Conservation (phyloP, 2,113 vertebrate genomes). For the Cichladusa arquata region DNA sequence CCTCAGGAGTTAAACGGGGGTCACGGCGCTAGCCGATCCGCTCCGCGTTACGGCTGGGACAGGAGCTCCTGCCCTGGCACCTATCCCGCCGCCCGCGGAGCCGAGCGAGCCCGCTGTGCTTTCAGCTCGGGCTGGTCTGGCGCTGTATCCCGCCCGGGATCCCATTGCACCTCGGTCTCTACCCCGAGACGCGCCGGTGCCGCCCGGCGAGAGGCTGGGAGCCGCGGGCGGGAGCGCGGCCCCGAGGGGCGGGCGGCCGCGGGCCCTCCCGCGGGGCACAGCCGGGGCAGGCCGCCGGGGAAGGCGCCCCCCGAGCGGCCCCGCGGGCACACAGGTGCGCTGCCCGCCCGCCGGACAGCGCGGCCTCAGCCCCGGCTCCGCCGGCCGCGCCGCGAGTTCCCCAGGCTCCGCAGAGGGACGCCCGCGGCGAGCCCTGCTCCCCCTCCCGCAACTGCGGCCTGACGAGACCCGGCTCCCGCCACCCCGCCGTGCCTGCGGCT, state of each 20-base stretch:
- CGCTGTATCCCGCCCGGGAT: not conserved
- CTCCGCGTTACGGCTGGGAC: not conserved
- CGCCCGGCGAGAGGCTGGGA: not conserved
- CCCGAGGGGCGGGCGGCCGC: not conserved
- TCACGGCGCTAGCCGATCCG: not conserved
- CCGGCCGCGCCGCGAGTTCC: not conserved
- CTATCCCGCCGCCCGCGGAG: not conserved
- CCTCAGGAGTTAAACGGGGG: not conserved
- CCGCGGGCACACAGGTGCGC: constrained; percentile 5
- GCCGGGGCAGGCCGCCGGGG: not conserved
- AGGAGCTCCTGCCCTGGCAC: not conserved
- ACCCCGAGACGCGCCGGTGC: fast-evolving
- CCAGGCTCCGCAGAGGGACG: not conserved
- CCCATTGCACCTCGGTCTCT: fast-evolving
- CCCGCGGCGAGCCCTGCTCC: not conserved
- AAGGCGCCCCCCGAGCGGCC: not conserved
- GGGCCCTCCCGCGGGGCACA: not conserved
- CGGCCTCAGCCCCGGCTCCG: not conserved
- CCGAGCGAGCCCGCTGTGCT: not conserved
- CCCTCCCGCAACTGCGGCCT: not conserved
- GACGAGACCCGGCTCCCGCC: not conserved
- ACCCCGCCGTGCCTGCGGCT: not conserved
- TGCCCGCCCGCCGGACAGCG: not conserved
- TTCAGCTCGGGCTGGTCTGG: not conserved
- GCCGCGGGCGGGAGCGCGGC: not conserved